Conservation (phyloP, 1,140 invertebrate genomes). For the Drosophila biarmipes region DNA sequence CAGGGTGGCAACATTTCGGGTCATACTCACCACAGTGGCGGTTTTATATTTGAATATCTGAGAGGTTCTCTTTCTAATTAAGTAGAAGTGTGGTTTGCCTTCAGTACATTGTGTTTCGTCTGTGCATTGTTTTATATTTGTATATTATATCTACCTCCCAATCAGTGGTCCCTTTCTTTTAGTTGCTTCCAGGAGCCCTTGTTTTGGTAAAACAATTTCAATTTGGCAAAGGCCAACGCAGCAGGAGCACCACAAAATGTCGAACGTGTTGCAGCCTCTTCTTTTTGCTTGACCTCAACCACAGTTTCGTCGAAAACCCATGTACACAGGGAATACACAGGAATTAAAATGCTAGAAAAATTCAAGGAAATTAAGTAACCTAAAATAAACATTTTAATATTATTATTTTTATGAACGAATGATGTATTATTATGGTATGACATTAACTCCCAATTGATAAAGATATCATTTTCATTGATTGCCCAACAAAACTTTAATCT, state of each 20-base stretch:
- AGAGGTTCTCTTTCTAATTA: not conserved
- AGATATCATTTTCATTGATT: no score
- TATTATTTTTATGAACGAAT: no score
- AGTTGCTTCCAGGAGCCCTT: not conserved
- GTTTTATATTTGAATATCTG: not conserved
- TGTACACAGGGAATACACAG: conserved; percentile 10
- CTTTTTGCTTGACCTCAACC: conserved; percentile 14
- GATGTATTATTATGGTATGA: no score
- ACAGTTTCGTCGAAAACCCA: conserved; percentile 1
- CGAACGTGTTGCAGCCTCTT: conserved; percentile 58
- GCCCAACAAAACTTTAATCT: no score
- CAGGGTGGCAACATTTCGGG: not conserved
- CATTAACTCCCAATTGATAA: no score
- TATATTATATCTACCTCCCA: not conserved
- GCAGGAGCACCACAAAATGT: conserved; percentile 69
- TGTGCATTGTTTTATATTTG: not conserved
- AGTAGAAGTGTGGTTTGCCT: not conserved
- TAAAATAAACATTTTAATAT: not conserved
- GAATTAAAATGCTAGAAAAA: not conserved
- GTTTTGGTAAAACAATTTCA: conserved; percentile 69
- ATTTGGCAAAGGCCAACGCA: conserved; percentile 72
- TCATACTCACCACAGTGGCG: not conserved
- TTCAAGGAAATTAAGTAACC: no score
- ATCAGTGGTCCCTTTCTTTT: not conserved
- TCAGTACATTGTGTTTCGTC: no score